Conservation (phyloP, 1,140 invertebrate genomes). For the Aphis craccivora region DNA sequence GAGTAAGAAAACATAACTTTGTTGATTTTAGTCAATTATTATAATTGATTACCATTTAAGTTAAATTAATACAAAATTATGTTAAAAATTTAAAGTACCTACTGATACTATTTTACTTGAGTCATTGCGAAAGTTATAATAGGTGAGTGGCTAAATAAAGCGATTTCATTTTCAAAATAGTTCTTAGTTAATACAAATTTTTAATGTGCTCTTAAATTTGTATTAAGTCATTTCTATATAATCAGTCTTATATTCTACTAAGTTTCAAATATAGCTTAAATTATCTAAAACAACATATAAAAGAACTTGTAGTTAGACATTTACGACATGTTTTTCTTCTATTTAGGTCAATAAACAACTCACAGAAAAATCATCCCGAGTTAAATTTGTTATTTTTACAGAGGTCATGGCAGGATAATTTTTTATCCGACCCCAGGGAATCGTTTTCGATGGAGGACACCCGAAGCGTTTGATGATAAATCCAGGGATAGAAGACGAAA, state of each 20-base stretch:
- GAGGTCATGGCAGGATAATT: conserved; percentile 20
- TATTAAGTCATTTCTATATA: not conserved
- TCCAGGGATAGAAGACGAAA: not conserved
- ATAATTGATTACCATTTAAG: not conserved
- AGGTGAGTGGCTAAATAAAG: not conserved
- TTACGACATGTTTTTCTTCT: conserved; percentile 24
- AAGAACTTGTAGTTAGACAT: not conserved
- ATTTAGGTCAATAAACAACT: conserved; percentile 22
- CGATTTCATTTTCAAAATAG: not conserved
- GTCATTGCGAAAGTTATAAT: not conserved
- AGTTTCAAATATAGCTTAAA: not conserved
- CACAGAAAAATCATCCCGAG: not conserved
- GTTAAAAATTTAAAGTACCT: not conserved
- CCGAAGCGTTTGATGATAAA: conserved; percentile 32
- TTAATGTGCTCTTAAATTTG: not conserved
- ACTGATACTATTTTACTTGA: not conserved
- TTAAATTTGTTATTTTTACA: conserved; percentile 41
- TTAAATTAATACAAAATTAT: not conserved
- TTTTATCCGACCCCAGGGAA: conserved; percentile 26
- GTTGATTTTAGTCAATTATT: not conserved
- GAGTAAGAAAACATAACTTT: not conserved
- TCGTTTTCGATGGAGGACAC: not conserved
- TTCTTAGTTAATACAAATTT: not conserved
- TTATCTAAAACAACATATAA: not conserved
- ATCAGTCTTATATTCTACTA: not conserved